These are phyloP conservation scores for Mallotus villosus DNA, from an alignment of 2,797 vertebrate species.

Conservation along the genomic window DNA sequence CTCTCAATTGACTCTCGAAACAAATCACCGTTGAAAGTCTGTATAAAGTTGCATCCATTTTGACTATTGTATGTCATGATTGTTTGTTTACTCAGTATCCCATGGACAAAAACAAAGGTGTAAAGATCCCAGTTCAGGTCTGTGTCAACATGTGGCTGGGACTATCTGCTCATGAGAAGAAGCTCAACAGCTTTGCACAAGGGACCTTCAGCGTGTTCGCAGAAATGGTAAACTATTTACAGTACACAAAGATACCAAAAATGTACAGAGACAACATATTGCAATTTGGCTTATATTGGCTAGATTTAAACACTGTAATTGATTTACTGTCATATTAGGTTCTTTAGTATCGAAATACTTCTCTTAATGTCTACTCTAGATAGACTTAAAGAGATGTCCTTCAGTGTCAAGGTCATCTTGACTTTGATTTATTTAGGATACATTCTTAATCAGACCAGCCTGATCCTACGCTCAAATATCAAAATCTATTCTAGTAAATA, in stretches of 20 bases:
- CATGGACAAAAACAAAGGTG: slow-evolving; percentile 84
- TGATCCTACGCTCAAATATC: too few relatives aligned
- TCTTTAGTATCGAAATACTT: background rate
- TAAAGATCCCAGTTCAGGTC: slow-evolving; percentile 86
- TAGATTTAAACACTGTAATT: too few relatives aligned
- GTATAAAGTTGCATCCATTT: background rate
- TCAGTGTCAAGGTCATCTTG: too few relatives aligned
- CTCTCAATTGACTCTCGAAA: too few relatives aligned
- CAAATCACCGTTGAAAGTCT: background rate
- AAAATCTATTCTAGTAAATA: too few relatives aligned
- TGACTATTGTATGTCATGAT: background rate
- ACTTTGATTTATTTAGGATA: too few relatives aligned
- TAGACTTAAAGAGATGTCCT: background rate
- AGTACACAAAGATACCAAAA: too few relatives aligned
- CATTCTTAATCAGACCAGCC: too few relatives aligned
- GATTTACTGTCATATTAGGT: background rate
- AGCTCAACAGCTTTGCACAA: slow-evolving; percentile 92
- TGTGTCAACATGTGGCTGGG: slow-evolving; percentile 95
- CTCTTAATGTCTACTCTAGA: too few relatives aligned
- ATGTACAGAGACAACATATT: too few relatives aligned
- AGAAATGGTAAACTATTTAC: slow-evolving; percentile 82
- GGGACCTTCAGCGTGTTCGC: slow-evolving; percentile 94
- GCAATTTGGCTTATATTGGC: too few relatives aligned
- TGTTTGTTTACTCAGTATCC: slow-evolving; percentile 81
- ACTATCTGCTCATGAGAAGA: slow-evolving; percentile 86